Percentiles rank a stretch among this genome's conserved stretches.
phyloP scores from a whole-genome alignment of 2,888 invertebrate species.

The Drosophila cracens region DNA sequence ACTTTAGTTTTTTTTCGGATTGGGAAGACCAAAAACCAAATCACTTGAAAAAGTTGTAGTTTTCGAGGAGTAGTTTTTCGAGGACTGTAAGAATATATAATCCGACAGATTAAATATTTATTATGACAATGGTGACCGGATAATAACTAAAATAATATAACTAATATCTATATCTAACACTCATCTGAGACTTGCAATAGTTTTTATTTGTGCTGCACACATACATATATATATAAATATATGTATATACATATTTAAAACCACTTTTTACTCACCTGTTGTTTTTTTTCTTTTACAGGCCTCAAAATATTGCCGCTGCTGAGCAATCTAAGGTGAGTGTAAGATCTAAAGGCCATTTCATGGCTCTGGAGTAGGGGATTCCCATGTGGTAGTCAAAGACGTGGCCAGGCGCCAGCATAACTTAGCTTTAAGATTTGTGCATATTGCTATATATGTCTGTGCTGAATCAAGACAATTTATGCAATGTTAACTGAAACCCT shows the following conservation, averaged over 20 bases:
- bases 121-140: not conserved
- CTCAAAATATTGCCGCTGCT: conserved; percentile 94
- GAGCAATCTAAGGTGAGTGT: conserved; percentile 92
- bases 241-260: conserved; percentile 14
- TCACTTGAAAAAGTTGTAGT: not conserved
- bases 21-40: not conserved
- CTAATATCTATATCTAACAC: not conserved
- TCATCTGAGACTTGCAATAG: not conserved
- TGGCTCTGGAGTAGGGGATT: not conserved
- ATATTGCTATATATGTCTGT: conserved; percentile 3
- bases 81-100: not conserved
- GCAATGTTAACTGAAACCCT: conserved; percentile 60
- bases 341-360: conserved; percentile 12
- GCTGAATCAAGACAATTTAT: conserved; percentile 53
- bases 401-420: conserved; percentile 19
- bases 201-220: too few relatives aligned
- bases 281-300: conserved; percentile 88
- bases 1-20: not conserved
- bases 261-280: conserved; percentile 36
- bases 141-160: not conserved
- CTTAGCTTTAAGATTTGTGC: conserved; percentile 23
- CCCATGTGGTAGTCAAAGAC: conserved; percentile 9
- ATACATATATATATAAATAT: not conserved
- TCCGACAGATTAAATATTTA: not conserved
- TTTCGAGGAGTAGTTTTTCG: not conserved